Base-by-base conservation (phyloP, 2,113 vertebrate species). In the Solea solea region DNA sequence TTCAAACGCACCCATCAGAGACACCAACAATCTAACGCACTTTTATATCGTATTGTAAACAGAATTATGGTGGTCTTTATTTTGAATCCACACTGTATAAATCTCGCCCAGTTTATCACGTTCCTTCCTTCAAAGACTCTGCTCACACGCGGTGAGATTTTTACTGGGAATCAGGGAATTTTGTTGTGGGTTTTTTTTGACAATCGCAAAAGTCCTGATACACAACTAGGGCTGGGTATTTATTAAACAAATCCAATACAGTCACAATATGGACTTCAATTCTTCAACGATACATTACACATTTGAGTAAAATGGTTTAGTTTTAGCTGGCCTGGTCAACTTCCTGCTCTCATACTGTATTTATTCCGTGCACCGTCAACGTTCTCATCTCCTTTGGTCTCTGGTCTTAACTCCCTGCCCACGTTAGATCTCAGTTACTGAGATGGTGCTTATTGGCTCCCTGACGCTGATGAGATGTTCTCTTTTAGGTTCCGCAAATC, bases 11-110 rank as follows among this genome's bases (percentile, higher is more conserved):
- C 44, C 59, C 55, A 57, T 60, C 4, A 25, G 59, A 48, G 54
- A 51, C 71, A 59, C 45, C 4, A 66, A 34, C 9, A 69, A 69
- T 60, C 69, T 40, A 62, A 86, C 85, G 90, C 92, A 92, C 90
- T 90, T 92, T 84, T 54, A 48, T 66, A 73, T 65, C 53, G 45
- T 53, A 66, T 58, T 78, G 64, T 76, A 59, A 82, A 74, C 59
- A 83, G 41, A 76, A 50, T 55, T 85, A 63, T 63, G 21, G 16
- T 73, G 63, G 59, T 39, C 46, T 80, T 39, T 75, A 44, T 21
- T 53, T 58, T 52, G 39, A 45, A 40, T 34, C 45, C 5, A 34
- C 63, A 40, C 53, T 39, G 65, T 51, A 70, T 2, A 61, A 57
- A 57, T 41, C 46, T 45, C 34, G 42, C 4, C 21, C 48, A 64